Percentiles rank a stretch among this genome's conserved stretches.
Evolutionary conservation across 1,140 invertebrate species (phyloP).

Genomic region (Trichomalopsis sarcophagae): DNA sequence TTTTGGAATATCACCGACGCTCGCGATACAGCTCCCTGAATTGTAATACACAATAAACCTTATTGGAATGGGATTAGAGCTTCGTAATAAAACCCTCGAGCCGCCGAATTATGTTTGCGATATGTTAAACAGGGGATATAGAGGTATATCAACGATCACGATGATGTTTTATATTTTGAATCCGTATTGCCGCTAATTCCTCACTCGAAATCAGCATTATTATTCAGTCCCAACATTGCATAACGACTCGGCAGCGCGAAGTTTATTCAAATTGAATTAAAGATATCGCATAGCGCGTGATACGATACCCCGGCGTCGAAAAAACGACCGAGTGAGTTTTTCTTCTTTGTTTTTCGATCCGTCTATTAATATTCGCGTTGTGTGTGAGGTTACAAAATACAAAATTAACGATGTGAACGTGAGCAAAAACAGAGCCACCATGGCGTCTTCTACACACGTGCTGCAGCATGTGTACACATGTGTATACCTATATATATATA

Average conservation of each 20-base stretch:
- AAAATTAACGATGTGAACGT: constrained; percentile 45
- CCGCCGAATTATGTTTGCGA: background rate
- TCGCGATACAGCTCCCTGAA: too few species aligned
- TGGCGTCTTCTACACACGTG: constrained; percentile 43
- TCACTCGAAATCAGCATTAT: background rate
- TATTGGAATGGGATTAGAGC: background rate
- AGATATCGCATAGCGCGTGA: background rate
- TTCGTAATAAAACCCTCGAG: background rate
- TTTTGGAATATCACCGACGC: background rate
- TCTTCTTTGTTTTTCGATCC: background rate
- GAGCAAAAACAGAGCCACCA: constrained; percentile 21
- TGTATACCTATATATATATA: too few species aligned
- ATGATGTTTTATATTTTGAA: background rate
- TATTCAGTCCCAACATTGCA: background rate
- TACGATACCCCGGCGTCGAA: background rate
- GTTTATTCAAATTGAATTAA: background rate
- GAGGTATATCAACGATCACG: background rate
- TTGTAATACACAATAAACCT: too few species aligned
- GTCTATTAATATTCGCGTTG: background rate
- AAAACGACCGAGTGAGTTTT: background rate
- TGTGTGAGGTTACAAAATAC: constrained; percentile 19
- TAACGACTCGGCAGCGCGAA: background rate
- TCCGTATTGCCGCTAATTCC: background rate
- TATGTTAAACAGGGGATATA: background rate
- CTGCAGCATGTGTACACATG: background rate